phyloP scores from a whole-genome alignment of 2,797 vertebrate species.

The Anguilla pacifica region DNA sequence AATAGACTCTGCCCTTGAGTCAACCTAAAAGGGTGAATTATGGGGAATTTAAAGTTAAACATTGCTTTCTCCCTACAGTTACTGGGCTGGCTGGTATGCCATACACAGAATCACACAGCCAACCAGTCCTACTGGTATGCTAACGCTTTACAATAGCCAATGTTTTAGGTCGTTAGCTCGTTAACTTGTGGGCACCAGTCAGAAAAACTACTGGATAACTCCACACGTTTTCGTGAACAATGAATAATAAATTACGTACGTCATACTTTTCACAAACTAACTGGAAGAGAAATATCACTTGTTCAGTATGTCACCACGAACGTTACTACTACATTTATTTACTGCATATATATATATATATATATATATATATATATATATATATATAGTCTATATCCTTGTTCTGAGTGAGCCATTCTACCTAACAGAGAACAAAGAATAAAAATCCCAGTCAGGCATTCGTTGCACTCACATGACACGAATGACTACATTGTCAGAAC shows the following conservation, averaged over 20 bases:
- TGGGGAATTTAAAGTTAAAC: not conserved
- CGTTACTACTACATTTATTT: no score
- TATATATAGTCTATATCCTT: not conserved
- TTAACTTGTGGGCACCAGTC: not conserved
- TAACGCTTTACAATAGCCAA: not conserved
- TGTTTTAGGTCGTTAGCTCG: not conserved
- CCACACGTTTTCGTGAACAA: not conserved
- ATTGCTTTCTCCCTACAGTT: no score
- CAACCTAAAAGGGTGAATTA: slow-evolving; percentile 76
- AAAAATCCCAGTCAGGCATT: not conserved
- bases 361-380: no score
- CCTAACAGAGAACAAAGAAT: not conserved
- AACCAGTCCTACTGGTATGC: not conserved
- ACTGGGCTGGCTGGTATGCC: no score
- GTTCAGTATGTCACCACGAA: not conserved
- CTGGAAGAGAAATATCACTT: not conserved
- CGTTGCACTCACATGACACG: not conserved
- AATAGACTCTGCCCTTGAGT: slow-evolving; percentile 88
- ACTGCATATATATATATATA: no score
- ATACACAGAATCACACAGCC: not conserved
- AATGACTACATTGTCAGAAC: not conserved
- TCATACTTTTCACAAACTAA: not conserved
- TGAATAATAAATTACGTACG: not conserved
- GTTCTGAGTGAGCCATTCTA: not conserved
- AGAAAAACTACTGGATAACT: not conserved